A percentile compares a stretch with the other conserved stretches of the same genome.
These are phyloP conservation scores for Magallana angulata DNA, from an alignment of 1,140 invertebrate species.

Conservation along the genomic window DNA sequence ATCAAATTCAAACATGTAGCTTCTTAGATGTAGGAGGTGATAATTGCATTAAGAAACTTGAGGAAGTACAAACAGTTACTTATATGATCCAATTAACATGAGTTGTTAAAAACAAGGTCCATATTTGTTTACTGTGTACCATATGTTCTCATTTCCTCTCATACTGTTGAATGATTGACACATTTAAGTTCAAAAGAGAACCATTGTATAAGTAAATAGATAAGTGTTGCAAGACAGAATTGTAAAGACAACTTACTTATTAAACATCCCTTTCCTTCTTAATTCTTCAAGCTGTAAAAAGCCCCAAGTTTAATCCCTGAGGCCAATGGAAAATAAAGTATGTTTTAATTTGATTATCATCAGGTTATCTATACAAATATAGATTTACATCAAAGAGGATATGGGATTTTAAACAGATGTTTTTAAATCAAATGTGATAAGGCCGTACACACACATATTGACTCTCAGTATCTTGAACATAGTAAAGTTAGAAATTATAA, in stretches of 20 bases:
- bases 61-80: no score
- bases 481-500: constrained; percentile 5
- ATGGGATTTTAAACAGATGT: constrained; percentile 38
- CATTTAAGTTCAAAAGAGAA: constrained; percentile 16
- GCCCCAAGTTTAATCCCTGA: background rate
- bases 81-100: no score
- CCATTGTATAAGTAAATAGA: background rate
- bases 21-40: background rate
- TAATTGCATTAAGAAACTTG: background rate
- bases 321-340: constrained; percentile 19
- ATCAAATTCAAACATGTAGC: background rate
- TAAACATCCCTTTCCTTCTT: constrained; percentile 24
- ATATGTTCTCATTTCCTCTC: background rate
- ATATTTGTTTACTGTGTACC: background rate
- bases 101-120: background rate
- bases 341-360: constrained; percentile 27
- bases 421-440: constrained; percentile 36
- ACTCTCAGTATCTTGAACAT: constrained; percentile 9
- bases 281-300: constrained; percentile 1
- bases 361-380: background rate
- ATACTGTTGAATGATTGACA: background rate
- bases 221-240: constrained; percentile 9
- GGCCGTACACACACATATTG: background rate
- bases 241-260: constrained; percentile 20
- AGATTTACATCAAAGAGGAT: constrained; percentile 38